Evolutionary conservation across 2,113 vertebrate species (phyloP).

Genomic region (Hypocryptadius cinnamomeus): DNA sequence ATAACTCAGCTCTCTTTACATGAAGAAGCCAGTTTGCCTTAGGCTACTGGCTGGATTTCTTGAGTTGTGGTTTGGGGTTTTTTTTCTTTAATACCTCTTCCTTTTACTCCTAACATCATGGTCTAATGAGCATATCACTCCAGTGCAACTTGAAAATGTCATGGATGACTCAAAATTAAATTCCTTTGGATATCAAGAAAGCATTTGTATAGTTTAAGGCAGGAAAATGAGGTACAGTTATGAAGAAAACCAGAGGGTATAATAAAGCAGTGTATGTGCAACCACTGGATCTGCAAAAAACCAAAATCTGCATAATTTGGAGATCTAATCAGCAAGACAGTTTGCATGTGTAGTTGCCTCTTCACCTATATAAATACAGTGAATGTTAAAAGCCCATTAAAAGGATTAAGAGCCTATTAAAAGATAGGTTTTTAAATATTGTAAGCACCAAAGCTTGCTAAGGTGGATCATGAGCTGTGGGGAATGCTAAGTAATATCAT

Average conservation of each 20-base stretch:
- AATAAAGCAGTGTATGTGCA: background rate
- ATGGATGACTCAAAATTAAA: constrained; percentile 3
- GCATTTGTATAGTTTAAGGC: constrained; percentile 21
- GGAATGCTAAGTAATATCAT: background rate
- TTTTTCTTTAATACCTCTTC: background rate
- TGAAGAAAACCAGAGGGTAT: background rate
- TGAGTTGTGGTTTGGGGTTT: background rate
- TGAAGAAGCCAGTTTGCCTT: background rate
- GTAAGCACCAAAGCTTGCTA: background rate
- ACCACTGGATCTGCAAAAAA: background rate
- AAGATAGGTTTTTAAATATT: background rate
- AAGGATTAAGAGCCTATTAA: background rate
- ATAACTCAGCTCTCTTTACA: background rate
- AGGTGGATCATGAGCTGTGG: background rate
- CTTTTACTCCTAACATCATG: background rate
- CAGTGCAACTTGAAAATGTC: background rate
- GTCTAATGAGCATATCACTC: background rate
- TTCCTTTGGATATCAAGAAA: background rate
- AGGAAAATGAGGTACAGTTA: background rate
- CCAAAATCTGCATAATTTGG: constrained; percentile 6
- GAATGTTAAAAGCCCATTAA: background rate
- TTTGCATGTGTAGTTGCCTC: constrained; percentile 1
- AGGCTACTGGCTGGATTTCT: background rate
- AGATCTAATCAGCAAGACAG: constrained; percentile 3
- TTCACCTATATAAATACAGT: background rate